phyloP scores from a whole-genome alignment of 35 echinoderm and acorn worm genomes.

The Strongylocentrotus purpuratus region DNA sequence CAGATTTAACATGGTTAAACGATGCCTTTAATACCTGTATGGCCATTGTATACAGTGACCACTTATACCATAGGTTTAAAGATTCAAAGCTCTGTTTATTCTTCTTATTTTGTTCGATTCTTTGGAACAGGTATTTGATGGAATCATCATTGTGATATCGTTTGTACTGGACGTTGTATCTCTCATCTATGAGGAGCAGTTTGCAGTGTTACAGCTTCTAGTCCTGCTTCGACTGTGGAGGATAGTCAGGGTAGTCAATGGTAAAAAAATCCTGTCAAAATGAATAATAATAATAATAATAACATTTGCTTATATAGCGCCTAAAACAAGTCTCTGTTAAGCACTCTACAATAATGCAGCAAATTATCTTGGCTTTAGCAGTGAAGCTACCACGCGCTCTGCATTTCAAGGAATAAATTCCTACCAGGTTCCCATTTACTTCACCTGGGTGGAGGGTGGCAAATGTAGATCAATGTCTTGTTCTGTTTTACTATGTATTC shows the following conservation, averaged over 20 bases:
- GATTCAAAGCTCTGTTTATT: not conserved
- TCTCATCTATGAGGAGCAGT: constrained; percentile 72
- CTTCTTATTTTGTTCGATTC: not conserved
- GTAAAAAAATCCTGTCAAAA: constrained; percentile 20
- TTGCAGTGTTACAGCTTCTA: constrained; percentile 75
- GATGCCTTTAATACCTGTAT: not conserved
- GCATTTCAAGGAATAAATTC: too few species aligned
- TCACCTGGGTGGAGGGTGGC: too few species aligned
- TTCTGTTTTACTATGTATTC: too few species aligned
- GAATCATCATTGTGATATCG: constrained; percentile 80
- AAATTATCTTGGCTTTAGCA: too few species aligned
- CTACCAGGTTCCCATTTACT: too few species aligned
- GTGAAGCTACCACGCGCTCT: too few species aligned
- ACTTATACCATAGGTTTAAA: not conserved
- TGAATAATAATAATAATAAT: too few species aligned
- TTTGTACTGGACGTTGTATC: constrained; percentile 90
- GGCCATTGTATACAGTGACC: not conserved
- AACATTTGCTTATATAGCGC: too few species aligned
- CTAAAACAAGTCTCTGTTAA: too few species aligned
- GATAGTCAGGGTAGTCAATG: constrained; percentile 95
- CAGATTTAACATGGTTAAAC: too few species aligned
- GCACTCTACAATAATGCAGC: too few species aligned
- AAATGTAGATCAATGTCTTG: too few species aligned
- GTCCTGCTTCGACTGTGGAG: constrained; percentile 92
- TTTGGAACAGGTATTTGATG: constrained; percentile 86